Evolutionary conservation across 2,113 vertebrate species (phyloP), one percentile per base, ranked within the genome.

Genomic region (Perccottus glenii): DNA sequence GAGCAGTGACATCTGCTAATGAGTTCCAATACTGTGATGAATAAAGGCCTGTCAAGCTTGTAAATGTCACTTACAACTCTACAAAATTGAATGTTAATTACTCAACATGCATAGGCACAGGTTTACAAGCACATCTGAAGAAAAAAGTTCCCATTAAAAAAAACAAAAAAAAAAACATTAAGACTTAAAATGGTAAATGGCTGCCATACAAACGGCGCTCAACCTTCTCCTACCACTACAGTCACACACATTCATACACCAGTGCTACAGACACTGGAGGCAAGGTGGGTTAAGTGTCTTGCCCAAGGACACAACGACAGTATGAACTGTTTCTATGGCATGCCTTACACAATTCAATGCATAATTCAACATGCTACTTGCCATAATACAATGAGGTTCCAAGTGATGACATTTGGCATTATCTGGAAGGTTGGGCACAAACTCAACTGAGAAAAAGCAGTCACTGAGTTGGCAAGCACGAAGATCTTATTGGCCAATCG

Each of bases 351-450:
- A 27, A 52, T 61, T 71, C 16, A 42, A 67, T 78, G 78, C 73
- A 85, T 87, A 83, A 85, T 85, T 70, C 80, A 86, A 80, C 75
- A 80, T 47, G 63, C 64, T 53, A 53, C 75, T 86, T 84, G 69
- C 75, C 79, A 16, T 60, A 73, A 75, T 19, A 73, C 43, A 11
- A 70, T 5, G 16, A 79, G 58, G 51, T 67, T 64, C 70, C 64
- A 83, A 87, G 70, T 73, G 71, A 80, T 73, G 73, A 77, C 83
- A 90, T 86, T 85, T 83, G 79, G 80, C 77, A 67, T 80, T 73
- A 82, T 76, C 84, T 75, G 65, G 70, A 59, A 81, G 61, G 53
- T 76, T 69, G 70, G 83, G 70, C 70, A 81, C 50, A 65, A 70
- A 83, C 57, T 84, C 83, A 86, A 58, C 67, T 53, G 55, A 72